Conservation (phyloP, 2,797 vertebrate genomes). For the Pteronotus mesoamericanus region DNA sequence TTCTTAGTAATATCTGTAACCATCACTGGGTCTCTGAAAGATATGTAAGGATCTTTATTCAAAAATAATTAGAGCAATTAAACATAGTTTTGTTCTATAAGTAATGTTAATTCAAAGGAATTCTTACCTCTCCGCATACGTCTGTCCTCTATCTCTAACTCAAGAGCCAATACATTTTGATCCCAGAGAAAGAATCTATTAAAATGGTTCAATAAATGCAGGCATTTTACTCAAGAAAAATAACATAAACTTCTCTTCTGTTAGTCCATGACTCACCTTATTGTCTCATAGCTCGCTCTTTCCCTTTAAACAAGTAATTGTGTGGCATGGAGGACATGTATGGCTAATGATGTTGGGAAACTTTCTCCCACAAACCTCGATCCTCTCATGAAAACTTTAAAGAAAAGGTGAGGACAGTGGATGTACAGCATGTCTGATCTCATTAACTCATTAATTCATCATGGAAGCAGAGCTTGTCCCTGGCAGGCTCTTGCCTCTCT, state of each 20-base stretch:
- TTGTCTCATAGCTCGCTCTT: not conserved
- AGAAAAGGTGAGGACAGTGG: slow-evolving; percentile 50
- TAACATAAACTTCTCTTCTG: not conserved
- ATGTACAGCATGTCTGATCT: not conserved
- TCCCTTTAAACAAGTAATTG: not conserved
- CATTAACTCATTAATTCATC: slow-evolving; percentile 55
- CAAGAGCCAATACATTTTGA: not conserved
- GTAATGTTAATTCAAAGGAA: slow-evolving; percentile 30
- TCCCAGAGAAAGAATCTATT: slow-evolving; percentile 13
- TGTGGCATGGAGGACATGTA: not conserved
- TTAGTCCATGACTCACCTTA: not conserved
- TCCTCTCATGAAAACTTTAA: slow-evolving; percentile 6
- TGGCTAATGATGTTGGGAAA: not conserved
- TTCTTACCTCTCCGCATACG: not conserved
- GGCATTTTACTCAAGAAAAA: slow-evolving; percentile 5
- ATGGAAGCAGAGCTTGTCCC: not conserved
- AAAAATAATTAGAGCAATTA: slow-evolving; percentile 34
- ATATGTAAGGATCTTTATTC: not conserved
- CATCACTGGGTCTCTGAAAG: not conserved
- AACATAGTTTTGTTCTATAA: not conserved
- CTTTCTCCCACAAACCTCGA: not conserved
- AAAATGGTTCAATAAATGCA: not conserved
- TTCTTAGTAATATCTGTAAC: not conserved
- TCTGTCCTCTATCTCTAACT: not conserved
- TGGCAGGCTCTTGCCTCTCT: not conserved